These are phyloP conservation scores for Amorpha juglandis DNA, from an alignment of 2,888 invertebrate species.

Conservation along the genomic window DNA sequence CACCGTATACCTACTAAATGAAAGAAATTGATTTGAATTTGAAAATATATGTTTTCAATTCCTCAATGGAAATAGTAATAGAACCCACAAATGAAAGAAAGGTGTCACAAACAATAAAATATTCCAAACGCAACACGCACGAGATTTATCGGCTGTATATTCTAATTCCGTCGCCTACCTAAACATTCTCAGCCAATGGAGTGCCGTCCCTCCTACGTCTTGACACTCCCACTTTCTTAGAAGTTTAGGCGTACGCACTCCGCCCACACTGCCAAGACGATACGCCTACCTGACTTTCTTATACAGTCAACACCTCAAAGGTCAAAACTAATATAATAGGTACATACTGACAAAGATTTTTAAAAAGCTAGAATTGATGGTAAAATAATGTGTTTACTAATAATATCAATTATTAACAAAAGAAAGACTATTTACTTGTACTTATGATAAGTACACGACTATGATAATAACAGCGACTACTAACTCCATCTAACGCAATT, in stretches of 20 bases:
- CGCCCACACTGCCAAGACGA: conserved; percentile 44
- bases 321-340: no score
- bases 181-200: conserved; percentile 51
- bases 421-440: no score
- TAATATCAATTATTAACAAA: no score
- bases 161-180: conserved; percentile 16
- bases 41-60: background rate
- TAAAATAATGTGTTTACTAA: background rate
- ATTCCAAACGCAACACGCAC: background rate
- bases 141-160: background rate
- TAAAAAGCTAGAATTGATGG: background rate
- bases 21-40: background rate
- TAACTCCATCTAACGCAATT: background rate
- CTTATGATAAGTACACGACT: background rate
- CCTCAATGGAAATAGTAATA: background rate
- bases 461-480: background rate
- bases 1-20: no score
- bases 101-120: background rate
- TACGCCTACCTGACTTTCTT: conserved; percentile 35
- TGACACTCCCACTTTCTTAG: conserved; percentile 73
- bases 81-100: background rate
- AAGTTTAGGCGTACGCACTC: conserved; percentile 54
- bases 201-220: conserved; percentile 55
- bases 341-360: background rate
- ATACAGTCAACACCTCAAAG: no score